Evolutionary conservation across 2,888 invertebrate species (phyloP).

Genomic region (Allophyes oxyacanthae): DNA sequence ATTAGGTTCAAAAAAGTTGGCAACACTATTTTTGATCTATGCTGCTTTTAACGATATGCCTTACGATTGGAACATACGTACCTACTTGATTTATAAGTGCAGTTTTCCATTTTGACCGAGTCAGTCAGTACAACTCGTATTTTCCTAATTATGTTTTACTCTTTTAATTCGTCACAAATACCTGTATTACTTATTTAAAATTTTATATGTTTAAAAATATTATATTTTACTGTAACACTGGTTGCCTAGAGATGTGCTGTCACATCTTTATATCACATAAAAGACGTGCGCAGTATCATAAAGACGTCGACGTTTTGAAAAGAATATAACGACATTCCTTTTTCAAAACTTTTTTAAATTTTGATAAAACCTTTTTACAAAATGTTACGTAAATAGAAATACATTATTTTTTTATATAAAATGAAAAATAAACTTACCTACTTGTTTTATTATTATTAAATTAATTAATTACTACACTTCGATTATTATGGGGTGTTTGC

Average conservation of each 20-base stretch:
- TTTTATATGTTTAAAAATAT: no score
- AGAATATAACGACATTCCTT: constrained; percentile 11
- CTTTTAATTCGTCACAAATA: no score
- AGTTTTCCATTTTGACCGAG: no score
- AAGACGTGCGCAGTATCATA: constrained; percentile 71
- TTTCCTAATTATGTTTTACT: no score
- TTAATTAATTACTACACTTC: neutral
- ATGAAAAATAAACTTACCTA: neutral
- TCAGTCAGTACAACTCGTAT: no score
- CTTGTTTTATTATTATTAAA: neutral
- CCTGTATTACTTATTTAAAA: no score
- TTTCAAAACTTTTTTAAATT: constrained; percentile 3
- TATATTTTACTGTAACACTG: constrained; percentile 1
- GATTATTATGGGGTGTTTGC: neutral
- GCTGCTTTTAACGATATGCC: no score
- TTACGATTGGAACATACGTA: neutral
- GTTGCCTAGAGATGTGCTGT: constrained; percentile 59
- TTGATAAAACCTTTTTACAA: neutral
- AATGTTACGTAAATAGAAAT: constrained; percentile 2
- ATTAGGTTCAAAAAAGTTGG: no score
- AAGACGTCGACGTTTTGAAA: constrained; percentile 27
- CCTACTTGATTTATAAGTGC: neutral
- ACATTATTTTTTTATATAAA: neutral
- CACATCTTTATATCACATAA: constrained; percentile 75
- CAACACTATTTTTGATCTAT: no score